Percentiles rank a stretch among this genome's conserved stretches.
Evolutionary conservation across 2,113 vertebrate species (phyloP).

Genomic region (Xerus inauris): DNA sequence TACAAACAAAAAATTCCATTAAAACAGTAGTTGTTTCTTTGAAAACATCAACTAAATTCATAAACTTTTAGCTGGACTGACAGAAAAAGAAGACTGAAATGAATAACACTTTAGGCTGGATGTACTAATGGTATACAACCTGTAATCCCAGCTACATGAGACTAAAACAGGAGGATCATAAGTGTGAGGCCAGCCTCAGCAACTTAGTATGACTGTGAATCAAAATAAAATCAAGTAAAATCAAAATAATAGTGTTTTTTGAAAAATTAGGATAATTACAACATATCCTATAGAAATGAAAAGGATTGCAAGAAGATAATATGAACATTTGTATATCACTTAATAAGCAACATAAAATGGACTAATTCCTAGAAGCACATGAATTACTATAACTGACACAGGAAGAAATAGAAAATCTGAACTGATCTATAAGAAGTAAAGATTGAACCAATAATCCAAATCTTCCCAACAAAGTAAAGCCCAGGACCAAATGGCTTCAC

Average conservation of each 20-base stretch:
- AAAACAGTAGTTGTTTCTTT: not conserved
- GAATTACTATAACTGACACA: not conserved
- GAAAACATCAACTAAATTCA: not conserved
- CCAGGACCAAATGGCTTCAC: not conserved
- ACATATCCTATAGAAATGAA: not conserved
- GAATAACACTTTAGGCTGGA: no score
- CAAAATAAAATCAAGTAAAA: not conserved
- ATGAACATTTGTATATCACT: not conserved
- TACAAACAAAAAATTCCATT: not conserved
- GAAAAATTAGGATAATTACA: not conserved
- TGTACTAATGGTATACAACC: no score
- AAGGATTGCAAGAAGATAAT: not conserved
- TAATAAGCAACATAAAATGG: not conserved
- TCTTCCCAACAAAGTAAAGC: not conserved
- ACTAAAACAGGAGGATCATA: no score
- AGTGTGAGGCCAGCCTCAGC: no score
- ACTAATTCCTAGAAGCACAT: not conserved
- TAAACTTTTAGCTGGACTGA: not conserved
- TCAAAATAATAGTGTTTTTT: not conserved
- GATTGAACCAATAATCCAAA: not conserved
- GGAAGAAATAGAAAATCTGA: not conserved
- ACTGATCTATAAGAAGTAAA: not conserved
- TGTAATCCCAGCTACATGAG: no score
- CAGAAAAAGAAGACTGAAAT: not conserved
- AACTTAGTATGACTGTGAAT: no score